phyloP scores from a whole-genome alignment of 2,113 vertebrate species.

The Aix galericulata region DNA sequence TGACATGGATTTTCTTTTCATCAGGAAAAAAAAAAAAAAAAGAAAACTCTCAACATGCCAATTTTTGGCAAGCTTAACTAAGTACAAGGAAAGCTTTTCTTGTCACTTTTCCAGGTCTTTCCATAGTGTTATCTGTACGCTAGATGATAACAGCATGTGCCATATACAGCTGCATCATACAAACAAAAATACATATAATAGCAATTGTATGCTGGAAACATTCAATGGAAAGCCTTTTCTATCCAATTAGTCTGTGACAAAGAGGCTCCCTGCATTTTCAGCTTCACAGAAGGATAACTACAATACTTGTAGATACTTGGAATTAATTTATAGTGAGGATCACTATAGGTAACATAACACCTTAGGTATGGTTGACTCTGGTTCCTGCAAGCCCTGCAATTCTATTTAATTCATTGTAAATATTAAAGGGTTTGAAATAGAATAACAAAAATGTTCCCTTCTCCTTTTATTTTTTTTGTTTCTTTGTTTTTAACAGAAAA shows the following conservation, averaged over 20 bases:
- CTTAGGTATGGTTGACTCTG: background rate
- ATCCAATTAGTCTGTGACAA: background rate
- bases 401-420: background rate
- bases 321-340: background rate
- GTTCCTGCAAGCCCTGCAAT: background rate
- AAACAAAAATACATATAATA: background rate
- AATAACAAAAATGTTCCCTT: background rate
- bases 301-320: background rate
- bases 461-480: background rate
- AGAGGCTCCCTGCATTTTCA: background rate
- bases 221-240: background rate
- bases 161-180: background rate
- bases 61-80: constrained; percentile 33
- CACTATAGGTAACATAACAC: background rate
- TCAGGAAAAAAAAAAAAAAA: constrained; percentile 10
- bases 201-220: background rate
- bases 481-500: background rate
- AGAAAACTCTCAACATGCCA: background rate
- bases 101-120: constrained; percentile 41
- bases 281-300: background rate
- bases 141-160: background rate
- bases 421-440: background rate
- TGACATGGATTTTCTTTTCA: constrained; percentile 19
- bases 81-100: background rate
- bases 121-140: background rate